These are phyloP conservation scores for Apogon talboti DNA, from an alignment of 2,797 vertebrate genomes.

Conservation along the genomic window DNA sequence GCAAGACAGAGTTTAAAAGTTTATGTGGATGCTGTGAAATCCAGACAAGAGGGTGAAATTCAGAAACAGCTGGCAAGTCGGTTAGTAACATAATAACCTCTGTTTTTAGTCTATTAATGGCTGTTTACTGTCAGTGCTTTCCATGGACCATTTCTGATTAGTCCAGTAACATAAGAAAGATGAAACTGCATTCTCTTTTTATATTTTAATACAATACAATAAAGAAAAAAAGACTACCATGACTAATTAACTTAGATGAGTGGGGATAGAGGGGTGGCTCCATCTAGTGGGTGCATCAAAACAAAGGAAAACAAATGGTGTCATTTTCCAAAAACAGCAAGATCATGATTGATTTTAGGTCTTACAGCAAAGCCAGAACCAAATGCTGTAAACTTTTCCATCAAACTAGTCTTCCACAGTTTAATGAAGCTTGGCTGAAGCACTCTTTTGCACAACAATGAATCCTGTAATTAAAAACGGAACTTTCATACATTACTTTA, in stretches of 20 bases:
- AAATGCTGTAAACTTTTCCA: too few relatives aligned
- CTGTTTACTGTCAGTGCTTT: conserved; percentile 1
- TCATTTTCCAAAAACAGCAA: not conserved
- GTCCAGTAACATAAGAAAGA: not conserved
- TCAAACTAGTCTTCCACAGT: too few relatives aligned
- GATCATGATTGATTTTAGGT: not conserved
- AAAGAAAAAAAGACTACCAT: conserved; percentile 12
- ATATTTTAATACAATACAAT: not conserved
- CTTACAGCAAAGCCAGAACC: too few relatives aligned
- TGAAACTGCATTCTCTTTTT: conserved; percentile 4
- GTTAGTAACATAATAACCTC: too few relatives aligned
- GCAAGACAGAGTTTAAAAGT: not conserved
- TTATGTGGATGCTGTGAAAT: not conserved
- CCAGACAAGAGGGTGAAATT: conserved; percentile 3
- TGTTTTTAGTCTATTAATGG: conserved; percentile 1
- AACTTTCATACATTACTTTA: too few relatives aligned
- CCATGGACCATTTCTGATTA: not conserved
- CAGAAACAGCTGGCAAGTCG: conserved; percentile 10
- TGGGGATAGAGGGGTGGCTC: conserved; percentile 37
- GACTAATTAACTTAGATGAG: conserved; percentile 4
- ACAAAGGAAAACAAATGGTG: not conserved
- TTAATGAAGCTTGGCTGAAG: too few relatives aligned
- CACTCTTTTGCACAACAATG: too few relatives aligned
- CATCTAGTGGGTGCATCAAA: conserved; percentile 56
- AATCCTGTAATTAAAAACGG: too few relatives aligned